Base-by-base conservation (phyloP, 2,797 vertebrate genomes). In the Acanthopagrus latus region DNA sequence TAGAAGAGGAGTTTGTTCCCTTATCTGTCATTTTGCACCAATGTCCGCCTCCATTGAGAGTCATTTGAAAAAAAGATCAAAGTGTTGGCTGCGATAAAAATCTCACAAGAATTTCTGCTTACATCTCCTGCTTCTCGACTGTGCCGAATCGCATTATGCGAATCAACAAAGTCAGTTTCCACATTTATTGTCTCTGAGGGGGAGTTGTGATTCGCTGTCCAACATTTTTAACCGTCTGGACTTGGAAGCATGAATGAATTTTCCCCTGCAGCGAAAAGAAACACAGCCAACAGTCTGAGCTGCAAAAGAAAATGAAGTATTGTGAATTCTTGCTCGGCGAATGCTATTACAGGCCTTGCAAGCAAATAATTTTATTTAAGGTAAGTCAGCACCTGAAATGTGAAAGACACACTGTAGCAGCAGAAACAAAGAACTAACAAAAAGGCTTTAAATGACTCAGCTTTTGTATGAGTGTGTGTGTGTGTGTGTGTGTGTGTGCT, bases 121-220 rank as follows among this genome's bases (percentile, higher is more conserved):
- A 29, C 29, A 29, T 71, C 33, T 86, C 21, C 69, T 57, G 62
- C 74, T 54, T 64, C 72, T 70, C 56, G 81, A 72, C 74, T 71
- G 63, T 74, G 71, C 58, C 58, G 62, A 82, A 81, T 74, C 76
- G 23, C 46, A 73, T 85, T 85, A 80, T 80, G 63, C 50, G 75
- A 83, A 81, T 84, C 83, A 76, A 81, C 85, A 89, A 80, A 86
- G 62, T 21, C 52, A 21, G 59, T 76, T 68, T 70, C 69, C 66
- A 64, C 80, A 72, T 76, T n/a, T 10, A 55, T 57, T 64, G 43
- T 54, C 66, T 78, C 63, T 4, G 52, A 78, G 74, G 64, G 81
- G 50, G 41, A 63, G 56, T 48, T 66, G 59, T 74, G 68, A 59
- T 82, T 82, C 72, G 70, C 51, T 60, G 51, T 76, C 82, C 54